These are phyloP conservation scores for Gopherus flavomarginatus DNA, from an alignment of 2,113 vertebrate genomes.

Conservation along the genomic window DNA sequence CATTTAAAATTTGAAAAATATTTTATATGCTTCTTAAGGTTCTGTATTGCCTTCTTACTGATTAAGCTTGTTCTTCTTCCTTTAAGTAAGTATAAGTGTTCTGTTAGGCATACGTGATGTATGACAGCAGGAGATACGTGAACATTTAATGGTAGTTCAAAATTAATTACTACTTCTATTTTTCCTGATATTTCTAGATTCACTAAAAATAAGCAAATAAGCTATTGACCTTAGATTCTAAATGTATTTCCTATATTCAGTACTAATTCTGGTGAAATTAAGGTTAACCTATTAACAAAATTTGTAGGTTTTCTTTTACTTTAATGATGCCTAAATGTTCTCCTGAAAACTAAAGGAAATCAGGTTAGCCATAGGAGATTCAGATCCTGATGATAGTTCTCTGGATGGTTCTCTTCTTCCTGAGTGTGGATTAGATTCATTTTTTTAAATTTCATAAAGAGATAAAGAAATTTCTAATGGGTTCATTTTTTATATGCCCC, in stretches of 20 bases:
- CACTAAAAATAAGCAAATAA: conserved; percentile 4
- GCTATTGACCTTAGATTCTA: not conserved
- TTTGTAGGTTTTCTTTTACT: not conserved
- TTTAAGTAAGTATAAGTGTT: not conserved
- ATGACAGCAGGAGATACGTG: not conserved
- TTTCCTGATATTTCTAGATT: not conserved
- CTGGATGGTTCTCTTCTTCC: conserved; percentile 42
- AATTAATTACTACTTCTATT: not conserved
- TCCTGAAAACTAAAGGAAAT: conserved; percentile 36
- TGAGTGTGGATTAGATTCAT: conserved; percentile 52
- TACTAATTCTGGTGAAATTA: not conserved
- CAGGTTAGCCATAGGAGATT: conserved; percentile 49
- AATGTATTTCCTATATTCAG: not conserved
- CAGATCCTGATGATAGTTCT: conserved; percentile 55
- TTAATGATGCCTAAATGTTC: conserved; percentile 35
- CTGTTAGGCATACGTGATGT: not conserved
- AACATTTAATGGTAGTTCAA: not conserved
- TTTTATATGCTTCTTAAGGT: not conserved
- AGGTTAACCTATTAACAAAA: not conserved
- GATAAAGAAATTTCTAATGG: conserved; percentile 48
- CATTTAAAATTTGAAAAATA: not conserved
- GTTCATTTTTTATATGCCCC: conserved; percentile 14
- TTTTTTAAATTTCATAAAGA: conserved; percentile 29
- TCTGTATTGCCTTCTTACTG: not conserved
- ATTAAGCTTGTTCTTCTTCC: not conserved